Conservation (phyloP, 2,888 invertebrate species). For the Mechanitis mazaeus region DNA sequence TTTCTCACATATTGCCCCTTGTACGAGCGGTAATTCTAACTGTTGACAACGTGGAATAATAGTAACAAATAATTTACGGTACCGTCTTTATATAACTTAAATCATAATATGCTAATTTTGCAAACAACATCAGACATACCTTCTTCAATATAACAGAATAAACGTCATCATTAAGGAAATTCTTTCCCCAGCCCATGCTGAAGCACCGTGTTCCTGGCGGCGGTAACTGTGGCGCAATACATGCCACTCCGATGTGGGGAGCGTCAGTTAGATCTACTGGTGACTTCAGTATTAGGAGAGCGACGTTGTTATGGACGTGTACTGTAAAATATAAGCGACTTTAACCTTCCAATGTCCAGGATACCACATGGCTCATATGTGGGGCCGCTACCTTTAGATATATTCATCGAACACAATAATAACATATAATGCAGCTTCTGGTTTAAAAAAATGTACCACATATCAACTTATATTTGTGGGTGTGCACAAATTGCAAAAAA, state of each 20-base stretch:
- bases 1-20: slow-evolving; percentile 45
- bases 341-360: no score
- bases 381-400: no score
- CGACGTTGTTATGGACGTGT: slow-evolving; percentile 84
- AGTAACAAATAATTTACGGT: not conserved
- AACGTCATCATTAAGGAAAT: slow-evolving; percentile 27
- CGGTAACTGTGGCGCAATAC: slow-evolving; percentile 72
- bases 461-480: no score
- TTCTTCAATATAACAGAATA: slow-evolving; percentile 31
- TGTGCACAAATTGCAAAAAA: no score
- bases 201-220: slow-evolving; percentile 79
- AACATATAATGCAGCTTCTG: no score
- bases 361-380: no score
- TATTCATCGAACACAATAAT: no score
- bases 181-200: slow-evolving; percentile 85
- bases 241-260: slow-evolving; percentile 82
- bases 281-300: slow-evolving; percentile 79
- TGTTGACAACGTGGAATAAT: slow-evolving; percentile 13
- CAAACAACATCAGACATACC: slow-evolving; percentile 14
- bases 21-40: slow-evolving; percentile 80
- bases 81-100: slow-evolving; percentile 1
- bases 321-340: slow-evolving; percentile 45
- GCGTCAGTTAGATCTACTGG: slow-evolving; percentile 78
- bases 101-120: no score
- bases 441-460: no score